Evolutionary conservation across 2,113 vertebrate species (phyloP), one percentile per base, ranked within the genome.

Genomic region (Hiodon alosoides): DNA sequence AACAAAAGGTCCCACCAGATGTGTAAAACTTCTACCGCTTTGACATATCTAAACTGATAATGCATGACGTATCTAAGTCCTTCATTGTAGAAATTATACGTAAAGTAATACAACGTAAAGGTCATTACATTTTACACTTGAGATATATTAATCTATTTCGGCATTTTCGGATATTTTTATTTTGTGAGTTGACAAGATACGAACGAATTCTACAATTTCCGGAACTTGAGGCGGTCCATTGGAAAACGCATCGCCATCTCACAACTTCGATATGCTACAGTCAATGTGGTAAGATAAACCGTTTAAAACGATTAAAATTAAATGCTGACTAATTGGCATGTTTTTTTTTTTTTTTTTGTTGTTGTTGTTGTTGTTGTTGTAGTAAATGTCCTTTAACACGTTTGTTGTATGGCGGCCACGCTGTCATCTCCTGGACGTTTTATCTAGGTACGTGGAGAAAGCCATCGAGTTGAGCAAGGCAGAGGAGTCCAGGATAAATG

Each of bases 401-500:
- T 31, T 0, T 31, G 31, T 31, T 31, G 31, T 31, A 31, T 31
- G 31, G 31, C 31, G 31, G 31, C 31, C 31, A 31, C 31, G 31
- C 31, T 31, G 31, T 31, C 31, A 31, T 31, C 31, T 31, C 31
- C 31, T 31, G 31, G 87, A 87, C 87, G 3, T 51, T 87, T 5
- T 54, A 50, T 72, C 86, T 13, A 80, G 17, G 1, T 9, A 17
- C 7, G 74, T 90, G 0, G 83, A 88, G n/a, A 70, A 83, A 59
- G 79, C 81, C 0, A 81, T 88, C 10, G 78, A 75, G 72, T 70
- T 78, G 1, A 85, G 78, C 76, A 88, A 82, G 82, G 79, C 14
- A 1, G 87, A 91, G 75, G 90, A 90, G 79, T 62, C 74, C 11
- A 83, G 58, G 76, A 81, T 89, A 1, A 77, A 85, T 2, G 79